These are phyloP conservation scores for Mesoligia furuncula DNA, from an alignment of 2,888 invertebrate genomes.

Conservation along the genomic window DNA sequence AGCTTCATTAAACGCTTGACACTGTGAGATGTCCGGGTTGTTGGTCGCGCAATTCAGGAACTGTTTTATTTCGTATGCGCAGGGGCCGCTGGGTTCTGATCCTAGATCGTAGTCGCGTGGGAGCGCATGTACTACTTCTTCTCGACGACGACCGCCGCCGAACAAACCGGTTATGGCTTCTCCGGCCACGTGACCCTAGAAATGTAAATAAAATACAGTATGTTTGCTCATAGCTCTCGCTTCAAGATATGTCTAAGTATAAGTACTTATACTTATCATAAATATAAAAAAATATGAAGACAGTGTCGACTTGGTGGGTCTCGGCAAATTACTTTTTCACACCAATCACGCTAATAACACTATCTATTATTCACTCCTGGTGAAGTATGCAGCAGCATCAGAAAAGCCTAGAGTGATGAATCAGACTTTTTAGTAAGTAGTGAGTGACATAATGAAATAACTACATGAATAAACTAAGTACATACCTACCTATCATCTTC, in stretches of 20 bases:
- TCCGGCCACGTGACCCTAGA: slow-evolving; percentile 96
- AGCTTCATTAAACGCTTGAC: slow-evolving; percentile 98
- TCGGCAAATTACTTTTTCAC: background rate
- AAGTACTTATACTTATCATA: no score
- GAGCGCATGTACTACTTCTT: slow-evolving; percentile 78
- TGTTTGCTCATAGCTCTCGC: background rate
- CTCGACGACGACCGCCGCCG: slow-evolving; percentile 74
- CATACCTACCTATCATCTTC: background rate
- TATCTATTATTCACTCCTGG: background rate
- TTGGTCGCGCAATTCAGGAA: slow-evolving; percentile 97
- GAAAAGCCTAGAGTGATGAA: slow-evolving; percentile 15
- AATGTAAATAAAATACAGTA: slow-evolving; percentile 25
- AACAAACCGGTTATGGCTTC: slow-evolving; percentile 93
- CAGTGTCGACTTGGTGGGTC: no score
- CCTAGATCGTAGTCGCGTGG: slow-evolving; percentile 80
- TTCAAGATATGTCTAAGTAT: background rate
- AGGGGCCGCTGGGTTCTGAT: slow-evolving; percentile 93
- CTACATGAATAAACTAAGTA: background rate
- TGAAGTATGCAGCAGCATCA: slow-evolving; percentile 12
- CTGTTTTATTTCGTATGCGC: slow-evolving; percentile 97
- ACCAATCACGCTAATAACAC: background rate
- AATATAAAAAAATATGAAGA: background rate
- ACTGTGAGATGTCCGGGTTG: slow-evolving; percentile 95
- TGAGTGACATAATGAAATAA: background rate
- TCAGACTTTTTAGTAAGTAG: background rate